Evolutionary conservation across 2,888 invertebrate genomes (phyloP), one percentile per base, ranked within the genome.

Genomic region (Stenolophus ochropezus): DNA sequence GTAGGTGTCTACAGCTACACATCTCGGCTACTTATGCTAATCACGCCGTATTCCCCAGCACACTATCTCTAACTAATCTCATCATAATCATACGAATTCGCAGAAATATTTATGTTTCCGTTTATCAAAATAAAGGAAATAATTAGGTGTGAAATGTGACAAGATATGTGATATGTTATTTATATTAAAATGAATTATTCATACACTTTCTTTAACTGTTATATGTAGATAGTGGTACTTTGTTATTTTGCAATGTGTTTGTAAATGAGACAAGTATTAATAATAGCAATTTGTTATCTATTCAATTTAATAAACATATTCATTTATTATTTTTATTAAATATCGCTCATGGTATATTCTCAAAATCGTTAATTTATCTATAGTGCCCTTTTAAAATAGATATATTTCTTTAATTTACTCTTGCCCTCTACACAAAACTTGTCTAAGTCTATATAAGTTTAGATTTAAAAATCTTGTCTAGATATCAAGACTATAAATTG

Each of bases 41-140:
- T 61, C 11, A 61, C 11, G 3, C 25, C n/a, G 2, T 61, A 61
- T 61, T 61, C n/a, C 14, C 14, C 61, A 25, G 25, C 23, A 2
- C 14, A 11, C 14, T 61, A 42, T 42, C 33, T 42, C 8, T 6
- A 23, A 61, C 61, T 25, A 61, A 61, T n/a, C 23, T 61, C 25
- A 11, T 25, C 61, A 61, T 61, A 61, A 61, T 61, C 23, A 61
- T 61, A 23, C 25, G 61, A 61, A 21, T 56, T 56, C 56, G 56
- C 56, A 56, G 21, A 56, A 56, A 20, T 56, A 56, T 21, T 56
- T 56, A 53, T 11, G 20, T 56, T 56, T 56, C 56, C 56, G 16
- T 56, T 56, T 56, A 56, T 56, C 56, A 21, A 20, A 53, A 21
- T 18, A 56, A 20, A 56, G 56, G 56, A 56, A 20, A 56, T 56